Base-by-base conservation (phyloP, 2,113 vertebrate species). In the Vimba vimba region DNA sequence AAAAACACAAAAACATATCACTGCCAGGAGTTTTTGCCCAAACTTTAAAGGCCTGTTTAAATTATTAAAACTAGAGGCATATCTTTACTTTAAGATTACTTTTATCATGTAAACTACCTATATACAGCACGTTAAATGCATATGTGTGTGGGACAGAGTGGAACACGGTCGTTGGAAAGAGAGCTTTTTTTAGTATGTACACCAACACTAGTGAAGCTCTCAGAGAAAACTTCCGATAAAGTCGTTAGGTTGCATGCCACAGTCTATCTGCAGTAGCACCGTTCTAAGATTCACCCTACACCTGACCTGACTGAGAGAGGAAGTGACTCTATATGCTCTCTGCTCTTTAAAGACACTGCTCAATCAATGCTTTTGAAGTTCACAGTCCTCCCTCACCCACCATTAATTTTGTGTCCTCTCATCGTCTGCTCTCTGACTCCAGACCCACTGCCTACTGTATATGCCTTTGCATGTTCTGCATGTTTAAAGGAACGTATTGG, bases 321-420 rank as follows among this genome's bases (percentile, higher is more conserved):
- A 89, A 85, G 75, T 87, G 83, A 87, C 80, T 88, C 82, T 85
- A 47, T 45, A 76, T 57, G 45, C 33, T 59, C 74, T 89, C 47
- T 23, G 62, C 30, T 75, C 82, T 88, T 83, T 85, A 71, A 78
- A 80, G 55, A 83, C 59, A 75, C 75, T n/a, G n/a, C n/a, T 85
- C 83, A 76, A 71, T 87, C 83, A 64, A 78, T 87, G 88, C 39
- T 78, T 86, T 64, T 85, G 66, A 86, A 50, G 71, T 50, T 80
- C 55, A 77, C 79, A 86, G 79, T 87, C 87, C 59, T 50, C 50
- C 75, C 80, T 80, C 81, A 76, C 36, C 68, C 85, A 83, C 69
- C 71, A 75, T 83, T 43, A 79, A 86, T 87, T 87, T 83, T 69
- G 84, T 85, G 85, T 82, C 79, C 68, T 87, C 75, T 47, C 59